These are phyloP conservation scores for Agraylea sexmaculata DNA, from an alignment of 1,140 invertebrate species.

Conservation along the genomic window DNA sequence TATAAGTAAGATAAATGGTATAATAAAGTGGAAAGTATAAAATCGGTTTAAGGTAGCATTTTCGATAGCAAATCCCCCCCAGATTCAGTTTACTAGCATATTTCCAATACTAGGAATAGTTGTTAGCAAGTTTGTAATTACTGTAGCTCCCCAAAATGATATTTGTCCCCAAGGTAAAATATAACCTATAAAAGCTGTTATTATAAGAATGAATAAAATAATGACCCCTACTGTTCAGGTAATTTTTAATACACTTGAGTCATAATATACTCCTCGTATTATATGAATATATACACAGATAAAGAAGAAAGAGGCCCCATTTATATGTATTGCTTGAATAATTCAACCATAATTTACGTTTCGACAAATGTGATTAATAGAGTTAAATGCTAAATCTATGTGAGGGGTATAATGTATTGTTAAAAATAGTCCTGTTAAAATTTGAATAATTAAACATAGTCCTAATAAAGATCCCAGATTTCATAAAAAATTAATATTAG, in stretches of 20 bases:
- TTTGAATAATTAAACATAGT: constrained; percentile 47
- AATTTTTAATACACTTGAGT: constrained; percentile 38
- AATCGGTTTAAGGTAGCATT: constrained; percentile 57
- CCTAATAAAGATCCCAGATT: constrained; percentile 46
- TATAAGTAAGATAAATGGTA: constrained; percentile 51
- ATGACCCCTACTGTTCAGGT: constrained; percentile 44
- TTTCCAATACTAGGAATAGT: constrained; percentile 51
- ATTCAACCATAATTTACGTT: constrained; percentile 45
- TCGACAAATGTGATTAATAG: constrained; percentile 40
- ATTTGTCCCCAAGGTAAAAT: constrained; percentile 60
- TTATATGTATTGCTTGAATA: constrained; percentile 44
- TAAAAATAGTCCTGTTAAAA: constrained; percentile 46
- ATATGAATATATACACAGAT: constrained; percentile 40
- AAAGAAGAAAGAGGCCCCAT: constrained; percentile 44
- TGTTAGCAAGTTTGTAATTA: constrained; percentile 59
- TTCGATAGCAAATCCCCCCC: constrained; percentile 56
- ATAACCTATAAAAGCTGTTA: constrained; percentile 56
- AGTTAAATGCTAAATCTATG: constrained; percentile 43
- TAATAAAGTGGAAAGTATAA: constrained; percentile 56
- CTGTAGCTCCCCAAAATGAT: constrained; percentile 58
- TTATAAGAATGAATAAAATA: constrained; percentile 50
- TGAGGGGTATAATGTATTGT: constrained; percentile 46
- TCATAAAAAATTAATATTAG: constrained; percentile 41
- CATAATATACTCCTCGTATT: constrained; percentile 44
- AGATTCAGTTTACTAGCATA: constrained; percentile 49